Conservation (phyloP, 2,113 vertebrate genomes). For the Brienomyrus longianalis region DNA sequence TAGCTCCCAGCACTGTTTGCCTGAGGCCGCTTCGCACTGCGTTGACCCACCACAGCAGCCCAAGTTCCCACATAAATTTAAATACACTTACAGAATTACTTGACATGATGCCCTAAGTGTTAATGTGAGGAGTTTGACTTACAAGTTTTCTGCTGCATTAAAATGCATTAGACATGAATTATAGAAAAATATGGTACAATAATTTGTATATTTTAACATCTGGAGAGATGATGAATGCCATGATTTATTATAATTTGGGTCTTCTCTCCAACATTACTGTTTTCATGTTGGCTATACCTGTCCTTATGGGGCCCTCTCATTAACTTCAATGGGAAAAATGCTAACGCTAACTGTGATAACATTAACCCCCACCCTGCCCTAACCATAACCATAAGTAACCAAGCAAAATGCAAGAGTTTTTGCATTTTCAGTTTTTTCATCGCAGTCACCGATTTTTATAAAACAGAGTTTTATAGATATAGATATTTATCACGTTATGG, state of each 20-base stretch:
- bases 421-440: too few species aligned
- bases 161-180: not conserved
- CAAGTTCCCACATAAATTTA: not conserved
- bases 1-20: not conserved
- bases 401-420: too few species aligned
- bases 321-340: too few species aligned
- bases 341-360: too few species aligned
- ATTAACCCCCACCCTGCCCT: too few species aligned
- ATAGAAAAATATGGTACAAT: not conserved
- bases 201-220: not conserved
- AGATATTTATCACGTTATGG: too few species aligned
- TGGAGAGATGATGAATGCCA: not conserved
- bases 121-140: not conserved
- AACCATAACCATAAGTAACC: too few species aligned
- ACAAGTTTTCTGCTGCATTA: not conserved
- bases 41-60: not conserved
- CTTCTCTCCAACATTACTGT: not conserved
- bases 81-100: not conserved
- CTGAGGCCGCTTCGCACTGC: not conserved
- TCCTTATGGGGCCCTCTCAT: too few species aligned
- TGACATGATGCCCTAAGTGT: not conserved
- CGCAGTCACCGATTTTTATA: too few species aligned
- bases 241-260: not conserved
- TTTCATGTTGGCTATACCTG: not conserved
- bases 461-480: too few species aligned